Evolutionary conservation across 2,797 vertebrate genomes (phyloP), one percentile per base, ranked within the genome.

Genomic region (Leptoclinus maculatus): DNA sequence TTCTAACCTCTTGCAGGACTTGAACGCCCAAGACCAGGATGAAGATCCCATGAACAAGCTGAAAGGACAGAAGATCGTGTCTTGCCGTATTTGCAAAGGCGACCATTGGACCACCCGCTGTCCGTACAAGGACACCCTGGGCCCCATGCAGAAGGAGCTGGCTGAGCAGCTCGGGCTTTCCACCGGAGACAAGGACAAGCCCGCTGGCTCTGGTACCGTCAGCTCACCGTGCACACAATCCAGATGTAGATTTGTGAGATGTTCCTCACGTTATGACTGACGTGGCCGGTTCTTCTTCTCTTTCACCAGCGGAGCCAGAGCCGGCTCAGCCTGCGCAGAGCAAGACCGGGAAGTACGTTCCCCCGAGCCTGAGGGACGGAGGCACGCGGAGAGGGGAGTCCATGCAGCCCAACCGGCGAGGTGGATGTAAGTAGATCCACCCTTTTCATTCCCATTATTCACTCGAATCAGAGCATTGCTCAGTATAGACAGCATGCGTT

Each of bases 101-200:
- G 98, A 99, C 93, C 98, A 99, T 81, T 99, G 98, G 98, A 99
- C 98, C 78, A 99, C 98, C 13, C 96, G 97, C 73, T 99, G 98
- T 76, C 98, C 98, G 0, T 99, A 99, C 93, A 99, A 99, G 91
- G 98, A 99, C 92, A 99, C 98, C 0, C 88, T 99, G 92, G 98
- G 98, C 0, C 98, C 98, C 4, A 99, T 99, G 98, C 98, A 99
- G 95, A 99, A 99, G 92, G 98, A 99, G 86, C 88, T 99, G 90
- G 98, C 97, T 0, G 97, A 99, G 75, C 98, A 99, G 93, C 91
- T 99, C 64, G 98, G 98, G 0, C 94, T 99, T 21, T 96, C 97
- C 74, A 98, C 98, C 0, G 96, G 95, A 2, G 98, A 99, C 84
- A 98, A 97, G 87, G 97, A 97, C 12, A 99, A 99, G 60, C 83